Conservation (phyloP, 1,140 invertebrate genomes). For the Solenopsis invicta region DNA sequence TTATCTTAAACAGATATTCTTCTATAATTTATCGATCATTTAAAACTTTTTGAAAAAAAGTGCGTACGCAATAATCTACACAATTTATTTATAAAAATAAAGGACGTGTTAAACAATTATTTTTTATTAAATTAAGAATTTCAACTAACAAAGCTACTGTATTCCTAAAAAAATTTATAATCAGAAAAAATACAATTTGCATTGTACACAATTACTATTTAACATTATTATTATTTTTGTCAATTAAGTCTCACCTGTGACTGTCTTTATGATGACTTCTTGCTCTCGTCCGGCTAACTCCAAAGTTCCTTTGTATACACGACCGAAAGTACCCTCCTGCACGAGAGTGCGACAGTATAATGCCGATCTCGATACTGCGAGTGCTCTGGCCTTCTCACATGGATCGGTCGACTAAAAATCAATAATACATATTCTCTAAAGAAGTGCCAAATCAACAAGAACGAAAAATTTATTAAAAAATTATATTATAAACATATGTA, state of each 20-base stretch:
- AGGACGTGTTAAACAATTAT: neutral
- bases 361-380: slow-evolving; percentile 90
- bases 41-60: neutral
- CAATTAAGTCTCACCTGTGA: slow-evolving; percentile 89
- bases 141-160: neutral
- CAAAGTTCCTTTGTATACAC: slow-evolving; percentile 92
- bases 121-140: neutral
- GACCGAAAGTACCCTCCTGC: slow-evolving; percentile 94
- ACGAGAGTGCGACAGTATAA: slow-evolving; percentile 89
- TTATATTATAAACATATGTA: neutral
- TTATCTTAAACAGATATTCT: slow-evolving; percentile 54
- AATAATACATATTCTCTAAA: slow-evolving; percentile 16
- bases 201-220: neutral
- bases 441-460: neutral
- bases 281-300: slow-evolving; percentile 89
- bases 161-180: neutral
- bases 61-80: neutral
- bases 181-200: neutral
- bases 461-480: neutral
- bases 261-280: slow-evolving; percentile 95
- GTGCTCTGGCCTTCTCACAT: slow-evolving; percentile 90
- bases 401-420: slow-evolving; percentile 86
- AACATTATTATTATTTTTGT: neutral
- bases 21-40: neutral
- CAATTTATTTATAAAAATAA: neutral